These are phyloP conservation scores for Melanotaenia boesemani DNA, from an alignment of 2,797 vertebrate genomes.

Conservation along the genomic window DNA sequence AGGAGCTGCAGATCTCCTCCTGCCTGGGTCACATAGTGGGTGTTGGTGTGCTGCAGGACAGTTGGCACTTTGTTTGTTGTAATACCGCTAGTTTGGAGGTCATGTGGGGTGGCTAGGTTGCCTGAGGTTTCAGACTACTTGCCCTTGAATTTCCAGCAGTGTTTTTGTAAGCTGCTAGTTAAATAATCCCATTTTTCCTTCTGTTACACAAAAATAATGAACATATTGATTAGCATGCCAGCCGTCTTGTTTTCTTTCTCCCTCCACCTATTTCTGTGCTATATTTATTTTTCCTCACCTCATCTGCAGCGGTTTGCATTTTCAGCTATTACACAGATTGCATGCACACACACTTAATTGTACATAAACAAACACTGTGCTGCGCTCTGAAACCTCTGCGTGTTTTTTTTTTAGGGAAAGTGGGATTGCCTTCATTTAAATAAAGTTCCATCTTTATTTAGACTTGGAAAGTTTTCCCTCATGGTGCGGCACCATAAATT, in stretches of 20 bases:
- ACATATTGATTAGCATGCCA: constrained; percentile 23
- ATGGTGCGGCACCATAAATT: constrained; percentile 34
- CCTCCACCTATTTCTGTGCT: constrained; percentile 45
- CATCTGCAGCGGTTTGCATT: constrained; percentile 48
- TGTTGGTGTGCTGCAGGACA: constrained; percentile 37
- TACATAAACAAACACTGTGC: constrained; percentile 25
- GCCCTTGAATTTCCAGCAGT: constrained; percentile 39
- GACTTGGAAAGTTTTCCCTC: constrained; percentile 51
- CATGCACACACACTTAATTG: constrained; percentile 17
- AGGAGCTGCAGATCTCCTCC: constrained; percentile 33
- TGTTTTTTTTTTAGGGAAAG: constrained; percentile 21
- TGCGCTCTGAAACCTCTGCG: constrained; percentile 28
- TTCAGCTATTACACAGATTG: constrained; percentile 45
- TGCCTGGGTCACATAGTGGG: constrained; percentile 16
- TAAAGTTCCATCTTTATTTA: constrained; percentile 67
- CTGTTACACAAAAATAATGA: constrained; percentile 37
- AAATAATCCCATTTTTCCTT: constrained; percentile 14
- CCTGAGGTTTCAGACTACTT: constrained; percentile 57
- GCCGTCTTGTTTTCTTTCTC: constrained; percentile 35
- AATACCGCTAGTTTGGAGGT: constrained; percentile 24
- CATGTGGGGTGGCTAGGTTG: constrained; percentile 55
- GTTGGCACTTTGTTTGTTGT: constrained; percentile 54
- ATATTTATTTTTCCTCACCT: constrained; percentile 57
- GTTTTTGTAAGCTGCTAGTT: constrained; percentile 49
- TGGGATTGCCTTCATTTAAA: constrained; percentile 58